Conservation (phyloP, 2,888 invertebrate genomes). For the Adelognathus sp. region DNA sequence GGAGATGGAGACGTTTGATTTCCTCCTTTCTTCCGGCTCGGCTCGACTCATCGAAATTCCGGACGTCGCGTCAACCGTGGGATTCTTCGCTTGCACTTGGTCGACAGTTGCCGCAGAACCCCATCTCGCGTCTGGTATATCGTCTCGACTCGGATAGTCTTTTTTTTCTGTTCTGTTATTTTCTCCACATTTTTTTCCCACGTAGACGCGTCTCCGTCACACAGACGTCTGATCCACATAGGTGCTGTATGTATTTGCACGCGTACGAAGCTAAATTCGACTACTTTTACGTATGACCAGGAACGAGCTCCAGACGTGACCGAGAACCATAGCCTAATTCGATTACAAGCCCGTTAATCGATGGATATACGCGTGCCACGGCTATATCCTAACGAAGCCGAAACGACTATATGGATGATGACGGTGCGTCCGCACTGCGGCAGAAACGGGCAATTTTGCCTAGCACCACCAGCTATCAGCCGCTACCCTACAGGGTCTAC, state of each 20-base stretch:
- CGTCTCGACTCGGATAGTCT: neutral
- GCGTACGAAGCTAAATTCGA: neutral
- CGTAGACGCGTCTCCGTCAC: neutral
- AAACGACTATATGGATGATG: slow-evolving; percentile 29
- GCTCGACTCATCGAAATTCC: slow-evolving; percentile 37
- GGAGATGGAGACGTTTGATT: slow-evolving; percentile 55
- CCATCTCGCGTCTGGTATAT: neutral
- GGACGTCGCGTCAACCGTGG: slow-evolving; percentile 2
- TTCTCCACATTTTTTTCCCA: neutral
- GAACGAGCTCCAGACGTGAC: neutral
- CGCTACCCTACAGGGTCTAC: neutral
- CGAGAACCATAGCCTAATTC: slow-evolving; percentile 62
- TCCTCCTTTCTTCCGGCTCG: slow-evolving; percentile 53
- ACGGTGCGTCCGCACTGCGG: slow-evolving; percentile 37
- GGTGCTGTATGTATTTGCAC: neutral
- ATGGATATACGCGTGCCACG: slow-evolving; percentile 53
- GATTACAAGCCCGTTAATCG: slow-evolving; percentile 69
- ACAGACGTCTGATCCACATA: neutral
- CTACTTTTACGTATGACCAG: neutral
- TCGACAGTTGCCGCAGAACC: neutral
- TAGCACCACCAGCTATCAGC: neutral
- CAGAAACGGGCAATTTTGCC: slow-evolving; percentile 15
- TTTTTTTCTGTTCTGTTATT: neutral
- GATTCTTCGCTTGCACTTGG: slow-evolving; percentile 2
- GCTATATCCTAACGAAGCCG: slow-evolving; percentile 68